Conservation (phyloP, 2,797 vertebrate genomes). For the Adelosebastes latens region DNA sequence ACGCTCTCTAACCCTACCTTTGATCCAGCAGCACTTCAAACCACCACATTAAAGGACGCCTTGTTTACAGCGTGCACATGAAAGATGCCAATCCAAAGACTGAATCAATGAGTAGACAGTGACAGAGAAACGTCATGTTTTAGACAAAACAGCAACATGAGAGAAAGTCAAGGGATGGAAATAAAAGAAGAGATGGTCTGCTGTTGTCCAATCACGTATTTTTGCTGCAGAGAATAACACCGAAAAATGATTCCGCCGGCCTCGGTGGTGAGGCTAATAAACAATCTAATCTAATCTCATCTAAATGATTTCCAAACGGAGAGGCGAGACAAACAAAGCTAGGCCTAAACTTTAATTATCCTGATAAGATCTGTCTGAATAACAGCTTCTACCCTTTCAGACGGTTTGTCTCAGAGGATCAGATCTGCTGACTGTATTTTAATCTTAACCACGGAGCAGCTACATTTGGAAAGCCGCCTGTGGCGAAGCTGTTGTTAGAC, state of each 20-base stretch:
- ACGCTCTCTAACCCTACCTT: background rate
- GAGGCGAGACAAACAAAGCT: background rate
- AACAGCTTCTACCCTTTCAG: constrained; percentile 1
- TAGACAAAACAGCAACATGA: background rate
- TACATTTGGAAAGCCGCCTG: constrained; percentile 34
- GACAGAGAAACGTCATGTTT: background rate
- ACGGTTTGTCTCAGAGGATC: constrained; percentile 26
- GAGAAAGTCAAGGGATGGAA: background rate
- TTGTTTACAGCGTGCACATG: background rate
- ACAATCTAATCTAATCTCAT: background rate
- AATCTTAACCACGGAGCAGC: constrained; percentile 14
- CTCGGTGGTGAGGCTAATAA: background rate
- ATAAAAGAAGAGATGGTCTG: background rate
- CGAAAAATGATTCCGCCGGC: background rate
- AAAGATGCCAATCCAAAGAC: background rate
- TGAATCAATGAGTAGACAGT: background rate
- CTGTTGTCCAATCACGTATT: background rate
- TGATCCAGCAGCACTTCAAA: background rate
- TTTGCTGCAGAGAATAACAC: background rate
- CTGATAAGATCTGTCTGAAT: constrained; percentile 1
- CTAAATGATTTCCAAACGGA: background rate
- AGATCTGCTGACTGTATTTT: constrained; percentile 23
- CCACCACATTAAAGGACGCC: background rate
- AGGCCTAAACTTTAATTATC: background rate
- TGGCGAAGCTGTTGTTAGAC: constrained; percentile 16